phyloP scores from a whole-genome alignment of 2,113 vertebrate genomes.

The Thomomys bottae region DNA sequence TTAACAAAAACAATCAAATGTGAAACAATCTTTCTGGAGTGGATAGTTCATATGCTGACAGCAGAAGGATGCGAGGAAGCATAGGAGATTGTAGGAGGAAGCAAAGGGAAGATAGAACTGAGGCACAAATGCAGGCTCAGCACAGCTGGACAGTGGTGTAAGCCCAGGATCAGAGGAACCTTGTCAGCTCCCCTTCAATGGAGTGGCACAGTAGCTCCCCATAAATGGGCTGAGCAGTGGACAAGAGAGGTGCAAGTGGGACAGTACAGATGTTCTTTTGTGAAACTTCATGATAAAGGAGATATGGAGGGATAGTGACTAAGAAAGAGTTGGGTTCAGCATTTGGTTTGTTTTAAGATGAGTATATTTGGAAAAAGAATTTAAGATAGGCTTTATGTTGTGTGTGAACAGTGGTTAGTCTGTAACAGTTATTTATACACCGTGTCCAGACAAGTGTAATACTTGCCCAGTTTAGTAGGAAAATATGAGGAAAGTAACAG shows the following conservation, averaged over 20 bases:
- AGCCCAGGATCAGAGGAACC: background rate
- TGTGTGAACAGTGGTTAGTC: background rate
- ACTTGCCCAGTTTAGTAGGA: background rate
- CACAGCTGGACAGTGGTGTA: background rate
- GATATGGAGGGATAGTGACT: background rate
- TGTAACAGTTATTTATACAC: background rate
- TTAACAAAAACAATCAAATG: background rate
- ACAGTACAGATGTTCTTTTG: background rate
- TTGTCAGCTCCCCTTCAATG: rapidly evolving
- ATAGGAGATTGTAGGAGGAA: background rate
- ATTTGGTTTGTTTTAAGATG: background rate
- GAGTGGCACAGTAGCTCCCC: too few relatives aligned
- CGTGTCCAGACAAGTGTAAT: background rate
- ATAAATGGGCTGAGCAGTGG: too few relatives aligned
- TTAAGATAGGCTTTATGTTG: background rate
- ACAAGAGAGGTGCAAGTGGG: too few relatives aligned
- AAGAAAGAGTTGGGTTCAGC: background rate
- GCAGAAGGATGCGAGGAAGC: background rate
- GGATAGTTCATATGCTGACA: background rate
- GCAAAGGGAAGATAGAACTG: background rate
- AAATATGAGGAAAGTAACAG: background rate
- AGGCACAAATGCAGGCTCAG: background rate
- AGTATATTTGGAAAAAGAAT: background rate
- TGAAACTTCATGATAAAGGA: background rate
- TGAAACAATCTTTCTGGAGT: background rate